Conservation (phyloP, 2,113 vertebrate species). For the Eulemur macaco region DNA sequence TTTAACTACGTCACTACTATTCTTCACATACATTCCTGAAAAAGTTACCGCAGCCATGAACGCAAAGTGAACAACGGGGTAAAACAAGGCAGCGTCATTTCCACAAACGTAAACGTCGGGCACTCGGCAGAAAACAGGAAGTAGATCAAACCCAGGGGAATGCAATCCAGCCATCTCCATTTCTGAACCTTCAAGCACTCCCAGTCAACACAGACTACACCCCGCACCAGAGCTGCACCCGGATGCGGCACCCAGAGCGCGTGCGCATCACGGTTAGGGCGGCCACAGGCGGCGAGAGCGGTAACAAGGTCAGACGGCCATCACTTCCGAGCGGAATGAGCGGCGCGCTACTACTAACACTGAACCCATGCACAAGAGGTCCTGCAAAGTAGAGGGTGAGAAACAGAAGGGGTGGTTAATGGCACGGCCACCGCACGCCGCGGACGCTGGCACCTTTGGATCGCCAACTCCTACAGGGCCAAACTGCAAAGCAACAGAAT, state of each 20-base stretch:
- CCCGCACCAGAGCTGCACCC: slow-evolving; percentile 68
- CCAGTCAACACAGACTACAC: slow-evolving; percentile 66
- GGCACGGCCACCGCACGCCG: slow-evolving; percentile 22
- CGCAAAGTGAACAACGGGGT: background rate
- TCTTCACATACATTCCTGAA: slow-evolving; percentile 77
- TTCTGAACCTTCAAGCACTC: slow-evolving; percentile 68
- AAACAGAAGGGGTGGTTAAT: slow-evolving; percentile 73
- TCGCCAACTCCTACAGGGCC: slow-evolving; percentile 18
- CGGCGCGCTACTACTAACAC: slow-evolving; percentile 82
- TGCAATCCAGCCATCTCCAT: slow-evolving; percentile 67
- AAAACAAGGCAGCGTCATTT: slow-evolving; percentile 43
- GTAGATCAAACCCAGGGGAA: slow-evolving; percentile 69
- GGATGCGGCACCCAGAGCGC: slow-evolving; percentile 39
- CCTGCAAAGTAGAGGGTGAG: slow-evolving; percentile 82
- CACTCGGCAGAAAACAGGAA: slow-evolving; percentile 61
- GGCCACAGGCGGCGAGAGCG: slow-evolving; percentile 82
- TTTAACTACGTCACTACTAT: slow-evolving; percentile 58
- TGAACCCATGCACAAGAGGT: slow-evolving; percentile 81
- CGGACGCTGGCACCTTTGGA: background rate
- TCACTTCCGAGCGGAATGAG: slow-evolving; percentile 66
- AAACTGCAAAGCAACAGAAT: slow-evolving; percentile 65
- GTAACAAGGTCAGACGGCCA: slow-evolving; percentile 63
- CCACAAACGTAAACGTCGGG: background rate
- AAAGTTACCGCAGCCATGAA: slow-evolving; percentile 36
- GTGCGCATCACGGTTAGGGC: slow-evolving; percentile 78